A percentile compares a stretch with the other conserved stretches of the same genome.
phyloP scores from a whole-genome alignment of 2,888 invertebrate genomes.

The Andrena dorsata region DNA sequence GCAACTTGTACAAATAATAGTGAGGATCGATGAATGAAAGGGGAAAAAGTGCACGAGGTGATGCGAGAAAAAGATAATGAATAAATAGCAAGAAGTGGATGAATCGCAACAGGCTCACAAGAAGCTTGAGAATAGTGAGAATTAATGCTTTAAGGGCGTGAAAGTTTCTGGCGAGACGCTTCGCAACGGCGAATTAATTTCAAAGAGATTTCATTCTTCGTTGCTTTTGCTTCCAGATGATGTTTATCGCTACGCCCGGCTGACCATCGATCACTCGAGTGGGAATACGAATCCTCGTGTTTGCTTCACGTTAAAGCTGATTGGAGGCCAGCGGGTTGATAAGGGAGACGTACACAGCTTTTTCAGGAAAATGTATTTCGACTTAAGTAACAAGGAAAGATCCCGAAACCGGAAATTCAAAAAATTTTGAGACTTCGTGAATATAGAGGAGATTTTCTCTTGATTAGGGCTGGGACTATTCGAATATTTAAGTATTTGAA shows the following conservation, averaged over 20 bases:
- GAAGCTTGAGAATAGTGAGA: background rate
- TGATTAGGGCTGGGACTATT: too few relatives aligned
- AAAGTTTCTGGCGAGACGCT: constrained; percentile 38
- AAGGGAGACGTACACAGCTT: too few relatives aligned
- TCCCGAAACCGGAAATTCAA: too few relatives aligned
- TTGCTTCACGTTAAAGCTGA: background rate
- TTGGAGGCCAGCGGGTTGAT: too few relatives aligned
- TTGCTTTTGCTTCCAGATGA: constrained; percentile 50
- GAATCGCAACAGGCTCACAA: background rate
- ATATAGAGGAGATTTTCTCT: too few relatives aligned
- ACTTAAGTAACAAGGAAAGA: too few relatives aligned
- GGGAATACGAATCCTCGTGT: background rate
- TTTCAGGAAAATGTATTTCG: too few relatives aligned
- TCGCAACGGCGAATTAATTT: background rate
- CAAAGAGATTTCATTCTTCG: constrained; percentile 5
- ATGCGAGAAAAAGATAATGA: background rate
- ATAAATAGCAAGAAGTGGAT: background rate
- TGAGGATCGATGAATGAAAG: background rate
- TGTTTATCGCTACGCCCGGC: background rate
- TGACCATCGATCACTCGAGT: background rate
- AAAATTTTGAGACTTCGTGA: too few relatives aligned
- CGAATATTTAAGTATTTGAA: too few relatives aligned
- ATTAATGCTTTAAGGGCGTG: background rate
- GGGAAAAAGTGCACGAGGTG: background rate
- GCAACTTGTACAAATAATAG: constrained; percentile 34